Percentiles rank a stretch among this genome's conserved stretches.
Evolutionary conservation across 2,888 invertebrate genomes (phyloP).

Genomic region (Noctua janthina): DNA sequence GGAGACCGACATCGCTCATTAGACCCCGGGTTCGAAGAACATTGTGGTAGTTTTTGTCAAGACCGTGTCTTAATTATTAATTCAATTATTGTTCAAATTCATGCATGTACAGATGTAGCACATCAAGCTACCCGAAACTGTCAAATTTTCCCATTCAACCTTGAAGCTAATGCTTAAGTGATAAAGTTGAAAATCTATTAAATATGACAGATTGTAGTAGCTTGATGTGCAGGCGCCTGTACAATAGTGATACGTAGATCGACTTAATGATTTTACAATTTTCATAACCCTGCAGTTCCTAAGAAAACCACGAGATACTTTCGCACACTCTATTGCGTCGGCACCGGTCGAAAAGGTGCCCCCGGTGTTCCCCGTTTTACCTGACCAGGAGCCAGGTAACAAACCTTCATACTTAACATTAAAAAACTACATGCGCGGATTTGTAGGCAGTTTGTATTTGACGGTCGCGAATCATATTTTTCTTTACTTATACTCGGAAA

Average conservation of each 20-base stretch:
- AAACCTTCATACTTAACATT: neutral
- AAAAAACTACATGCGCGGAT: neutral
- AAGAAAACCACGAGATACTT: slow-evolving; percentile 41
- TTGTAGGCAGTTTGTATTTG: neutral
- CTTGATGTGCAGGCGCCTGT: too few relatives aligned
- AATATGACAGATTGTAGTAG: too few relatives aligned
- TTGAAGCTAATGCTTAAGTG: too few relatives aligned
- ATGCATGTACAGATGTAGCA: neutral
- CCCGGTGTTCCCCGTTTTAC: neutral
- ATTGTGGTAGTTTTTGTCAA: neutral
- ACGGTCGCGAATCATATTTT: neutral
- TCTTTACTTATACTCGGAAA: too few relatives aligned
- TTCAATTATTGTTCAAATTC: neutral
- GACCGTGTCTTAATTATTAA: neutral
- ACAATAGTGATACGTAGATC: neutral
- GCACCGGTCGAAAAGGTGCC: slow-evolving; percentile 25
- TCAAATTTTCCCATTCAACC: too few relatives aligned
- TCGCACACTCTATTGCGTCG: slow-evolving; percentile 7
- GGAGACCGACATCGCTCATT: neutral
- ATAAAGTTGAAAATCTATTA: too few relatives aligned
- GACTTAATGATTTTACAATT: neutral
- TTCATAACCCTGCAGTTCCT: slow-evolving; percentile 19
- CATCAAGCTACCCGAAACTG: neutral
- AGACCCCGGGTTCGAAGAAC: neutral
- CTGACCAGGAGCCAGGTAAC: slow-evolving; percentile 49